Evolutionary conservation across 2,113 vertebrate species (phyloP).

Genomic region (Struthidea cinerea): DNA sequence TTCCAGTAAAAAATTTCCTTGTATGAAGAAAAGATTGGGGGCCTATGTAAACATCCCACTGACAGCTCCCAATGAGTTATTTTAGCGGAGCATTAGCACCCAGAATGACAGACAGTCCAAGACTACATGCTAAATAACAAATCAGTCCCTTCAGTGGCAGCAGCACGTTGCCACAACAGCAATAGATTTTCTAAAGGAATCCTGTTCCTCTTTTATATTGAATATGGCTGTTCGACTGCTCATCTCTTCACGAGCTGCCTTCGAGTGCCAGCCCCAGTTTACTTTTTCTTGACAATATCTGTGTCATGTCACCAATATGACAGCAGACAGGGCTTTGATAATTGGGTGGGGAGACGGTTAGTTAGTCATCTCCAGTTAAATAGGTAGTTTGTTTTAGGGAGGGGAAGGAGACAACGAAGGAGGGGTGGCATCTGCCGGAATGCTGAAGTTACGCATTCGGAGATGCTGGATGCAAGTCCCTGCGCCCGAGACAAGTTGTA

Average conservation of each 20-base stretch:
- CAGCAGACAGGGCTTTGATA: slow-evolving; percentile 68
- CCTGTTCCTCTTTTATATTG: slow-evolving; percentile 53
- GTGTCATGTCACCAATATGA: slow-evolving; percentile 55
- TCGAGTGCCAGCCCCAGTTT: slow-evolving; percentile 47
- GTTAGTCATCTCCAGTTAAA: slow-evolving; percentile 39
- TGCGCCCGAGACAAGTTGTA: neutral
- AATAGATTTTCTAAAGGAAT: slow-evolving; percentile 65
- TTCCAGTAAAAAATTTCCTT: slow-evolving; percentile 84
- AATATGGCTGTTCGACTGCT: slow-evolving; percentile 65
- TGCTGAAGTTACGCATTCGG: neutral
- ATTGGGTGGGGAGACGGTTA: slow-evolving; percentile 38
- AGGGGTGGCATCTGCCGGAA: slow-evolving; percentile 26
- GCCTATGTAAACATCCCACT: slow-evolving; percentile 86
- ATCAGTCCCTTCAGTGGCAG: slow-evolving; percentile 72
- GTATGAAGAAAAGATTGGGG: slow-evolving; percentile 83
- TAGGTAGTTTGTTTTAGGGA: slow-evolving; percentile 49
- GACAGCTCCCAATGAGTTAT: slow-evolving; percentile 87
- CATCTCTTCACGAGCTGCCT: slow-evolving; percentile 60
- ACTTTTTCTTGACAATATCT: slow-evolving; percentile 55
- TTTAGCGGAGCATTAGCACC: slow-evolving; percentile 84
- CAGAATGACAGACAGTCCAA: slow-evolving; percentile 79
- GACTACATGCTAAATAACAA: slow-evolving; percentile 79
- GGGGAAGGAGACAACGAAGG: neutral
- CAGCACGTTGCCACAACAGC: slow-evolving; percentile 69
- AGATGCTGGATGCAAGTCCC: neutral